phyloP scores from a whole-genome alignment of 2,113 vertebrate species.

The Origma solitaria region DNA sequence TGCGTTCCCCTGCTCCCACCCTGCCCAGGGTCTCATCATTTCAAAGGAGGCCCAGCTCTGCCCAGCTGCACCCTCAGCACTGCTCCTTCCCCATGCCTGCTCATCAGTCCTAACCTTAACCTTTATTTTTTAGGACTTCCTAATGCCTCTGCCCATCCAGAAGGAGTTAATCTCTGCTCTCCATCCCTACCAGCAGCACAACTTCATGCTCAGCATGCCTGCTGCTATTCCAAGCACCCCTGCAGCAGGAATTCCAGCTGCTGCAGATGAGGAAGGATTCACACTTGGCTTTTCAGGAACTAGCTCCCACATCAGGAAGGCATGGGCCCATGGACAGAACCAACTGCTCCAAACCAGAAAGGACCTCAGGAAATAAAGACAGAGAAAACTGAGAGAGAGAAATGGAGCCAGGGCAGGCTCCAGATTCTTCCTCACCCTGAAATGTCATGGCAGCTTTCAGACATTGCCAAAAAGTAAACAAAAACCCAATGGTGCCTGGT shows the following conservation, averaged over 20 bases:
- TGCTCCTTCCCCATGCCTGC: not conserved
- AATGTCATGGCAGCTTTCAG: not conserved
- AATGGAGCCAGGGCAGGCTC: not conserved
- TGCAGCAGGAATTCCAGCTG: not conserved
- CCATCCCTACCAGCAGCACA: not conserved
- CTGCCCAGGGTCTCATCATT: not conserved
- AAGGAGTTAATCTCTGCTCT: not conserved
- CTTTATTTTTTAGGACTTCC: not conserved
- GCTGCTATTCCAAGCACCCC: not conserved
- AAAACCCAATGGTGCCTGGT: not conserved
- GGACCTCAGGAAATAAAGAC: not conserved
- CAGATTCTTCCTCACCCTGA: not conserved
- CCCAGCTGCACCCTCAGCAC: not conserved
- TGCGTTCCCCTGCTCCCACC: rapidly evolving
- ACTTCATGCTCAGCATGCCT: not conserved
- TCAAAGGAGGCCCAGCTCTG: not conserved
- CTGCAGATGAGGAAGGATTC: not conserved
- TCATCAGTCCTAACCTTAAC: not conserved
- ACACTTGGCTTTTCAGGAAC: not conserved
- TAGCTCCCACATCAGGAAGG: not conserved
- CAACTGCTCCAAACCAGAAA: not conserved
- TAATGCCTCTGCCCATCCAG: not conserved
- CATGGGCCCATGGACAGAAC: not conserved
- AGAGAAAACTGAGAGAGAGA: not conserved
- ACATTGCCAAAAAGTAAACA: constrained; percentile 27